Conservation (phyloP, 2,113 vertebrate genomes). For the Mungos mungo region DNA sequence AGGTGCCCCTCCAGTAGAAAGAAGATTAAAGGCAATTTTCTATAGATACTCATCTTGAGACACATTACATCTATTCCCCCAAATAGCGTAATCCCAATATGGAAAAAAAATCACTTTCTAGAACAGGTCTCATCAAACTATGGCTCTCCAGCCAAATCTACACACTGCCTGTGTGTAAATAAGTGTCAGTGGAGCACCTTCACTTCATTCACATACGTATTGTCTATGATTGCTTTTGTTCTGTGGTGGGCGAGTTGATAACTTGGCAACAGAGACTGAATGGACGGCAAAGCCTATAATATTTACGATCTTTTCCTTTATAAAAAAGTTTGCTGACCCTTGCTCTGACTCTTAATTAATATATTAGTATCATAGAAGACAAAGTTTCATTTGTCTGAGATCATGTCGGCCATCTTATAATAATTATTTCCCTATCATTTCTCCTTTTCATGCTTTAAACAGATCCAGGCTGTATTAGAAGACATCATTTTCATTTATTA, state of each 20-base stretch:
- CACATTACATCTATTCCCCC: fast-evolving
- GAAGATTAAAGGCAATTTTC: neutral
- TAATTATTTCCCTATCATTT: too few relatives aligned
- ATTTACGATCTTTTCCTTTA: neutral
- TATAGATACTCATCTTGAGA: neutral
- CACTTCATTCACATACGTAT: neutral
- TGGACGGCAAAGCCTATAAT: neutral
- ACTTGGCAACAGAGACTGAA: neutral
- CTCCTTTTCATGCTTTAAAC: too few relatives aligned
- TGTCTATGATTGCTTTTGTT: neutral
- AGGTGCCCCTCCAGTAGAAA: neutral
- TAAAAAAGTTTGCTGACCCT: neutral
- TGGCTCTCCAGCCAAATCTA: neutral
- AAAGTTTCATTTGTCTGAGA: neutral
- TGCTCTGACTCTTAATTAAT: neutral
- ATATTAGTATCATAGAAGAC: neutral
- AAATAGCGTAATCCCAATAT: neutral
- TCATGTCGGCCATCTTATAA: too few relatives aligned
- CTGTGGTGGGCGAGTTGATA: neutral
- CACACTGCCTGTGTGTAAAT: neutral
- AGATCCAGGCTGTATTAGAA: too few relatives aligned
- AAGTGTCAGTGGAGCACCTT: neutral
- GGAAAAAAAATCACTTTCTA: neutral
- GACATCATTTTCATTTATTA: too few relatives aligned
- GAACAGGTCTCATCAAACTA: neutral